A percentile compares a stretch with the other conserved stretches of the same genome.
These are phyloP conservation scores for Phortica okadai DNA, from an alignment of 2,888 invertebrate genomes.

Conservation along the genomic window DNA sequence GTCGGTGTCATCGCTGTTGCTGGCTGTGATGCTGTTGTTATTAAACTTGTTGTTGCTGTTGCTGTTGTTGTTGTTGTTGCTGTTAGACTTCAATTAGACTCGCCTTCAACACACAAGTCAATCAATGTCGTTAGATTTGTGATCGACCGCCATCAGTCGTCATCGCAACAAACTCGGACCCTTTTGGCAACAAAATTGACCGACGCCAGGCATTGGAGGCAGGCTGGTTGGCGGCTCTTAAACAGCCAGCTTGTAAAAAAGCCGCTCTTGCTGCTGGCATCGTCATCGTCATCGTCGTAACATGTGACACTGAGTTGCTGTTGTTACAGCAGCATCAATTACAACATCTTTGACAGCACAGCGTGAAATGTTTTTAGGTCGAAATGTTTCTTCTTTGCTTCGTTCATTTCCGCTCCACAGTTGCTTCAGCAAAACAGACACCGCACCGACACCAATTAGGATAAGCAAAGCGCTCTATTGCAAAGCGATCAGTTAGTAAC, in stretches of 20 bases:
- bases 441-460: background rate
- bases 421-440: no score
- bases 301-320: conserved; percentile 45
- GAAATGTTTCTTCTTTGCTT: conserved; percentile 30
- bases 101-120: conserved; percentile 74
- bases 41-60: background rate
- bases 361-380: conserved; percentile 74
- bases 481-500: conserved; percentile 42
- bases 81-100: conserved; percentile 69
- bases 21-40: conserved; percentile 1
- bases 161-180: background rate
- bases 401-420: conserved; percentile 32
- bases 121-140: conserved; percentile 73
- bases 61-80: background rate
- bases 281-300: conserved; percentile 1
- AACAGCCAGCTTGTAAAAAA: no score
- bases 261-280: conserved; percentile 29
- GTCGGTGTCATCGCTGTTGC: background rate
- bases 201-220: no score
- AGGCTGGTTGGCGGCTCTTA: no score
- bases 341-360: conserved; percentile 74
- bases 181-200: conserved; percentile 4
- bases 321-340: conserved; percentile 70
- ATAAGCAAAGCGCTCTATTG: background rate
- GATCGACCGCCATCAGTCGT: background rate